Percentiles rank a stretch among this genome's conserved stretches.
Conservation (phyloP, 2,797 vertebrate genomes). For the Thaleichthys pacificus region DNA sequence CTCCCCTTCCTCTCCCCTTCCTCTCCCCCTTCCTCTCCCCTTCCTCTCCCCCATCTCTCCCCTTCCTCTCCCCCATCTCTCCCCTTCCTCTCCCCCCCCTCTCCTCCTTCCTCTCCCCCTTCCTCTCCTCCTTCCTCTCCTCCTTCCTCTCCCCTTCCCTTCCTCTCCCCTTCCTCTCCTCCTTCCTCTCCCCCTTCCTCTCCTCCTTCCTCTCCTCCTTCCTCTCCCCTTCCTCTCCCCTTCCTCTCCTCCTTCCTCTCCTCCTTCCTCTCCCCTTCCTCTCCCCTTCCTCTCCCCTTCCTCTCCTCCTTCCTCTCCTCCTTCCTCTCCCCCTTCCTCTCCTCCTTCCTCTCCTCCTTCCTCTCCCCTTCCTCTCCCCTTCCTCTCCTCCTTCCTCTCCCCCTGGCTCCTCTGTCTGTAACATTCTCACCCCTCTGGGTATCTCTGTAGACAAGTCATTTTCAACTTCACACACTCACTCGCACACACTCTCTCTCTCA, state of each 20-base stretch:
- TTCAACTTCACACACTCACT: neutral
- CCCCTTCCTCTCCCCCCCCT: no score
- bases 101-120: slow-evolving; percentile 22
- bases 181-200: neutral
- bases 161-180: slow-evolving; percentile 7
- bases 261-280: slow-evolving; percentile 15
- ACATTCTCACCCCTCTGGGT: no score
- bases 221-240: no score
- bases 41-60: neutral
- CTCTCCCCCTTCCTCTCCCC: neutral
- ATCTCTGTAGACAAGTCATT: no score
- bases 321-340: no score
- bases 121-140: no score
- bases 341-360: slow-evolving; percentile 6
- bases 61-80: neutral
- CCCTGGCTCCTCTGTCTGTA: slow-evolving; percentile 2
- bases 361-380: no score
- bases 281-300: no score
- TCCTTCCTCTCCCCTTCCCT: no score
- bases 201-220: no score
- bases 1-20: no score
- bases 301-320: no score
- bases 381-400: neutral
- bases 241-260: slow-evolving; percentile 11
- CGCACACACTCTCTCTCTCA: neutral